Percentiles rank a stretch among this genome's conserved stretches.
These are phyloP conservation scores for Habropoda laboriosa DNA, from an alignment of 1,140 invertebrate species.

Conservation along the genomic window DNA sequence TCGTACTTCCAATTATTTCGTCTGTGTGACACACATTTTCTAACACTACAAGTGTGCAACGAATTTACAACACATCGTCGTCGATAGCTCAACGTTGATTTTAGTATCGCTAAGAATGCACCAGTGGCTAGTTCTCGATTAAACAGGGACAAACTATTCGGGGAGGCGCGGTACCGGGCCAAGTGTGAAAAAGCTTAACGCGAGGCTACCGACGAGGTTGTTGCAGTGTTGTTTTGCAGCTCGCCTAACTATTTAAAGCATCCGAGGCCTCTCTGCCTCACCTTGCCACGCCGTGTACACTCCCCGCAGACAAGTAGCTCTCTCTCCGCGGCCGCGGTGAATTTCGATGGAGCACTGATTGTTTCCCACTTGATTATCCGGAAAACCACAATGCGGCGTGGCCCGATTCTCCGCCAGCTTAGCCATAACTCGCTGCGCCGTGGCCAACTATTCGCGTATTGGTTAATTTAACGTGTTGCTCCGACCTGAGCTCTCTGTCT, in stretches of 20 bases:
- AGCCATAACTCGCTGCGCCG: slow-evolving; percentile 57
- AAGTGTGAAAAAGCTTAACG: slow-evolving; percentile 61
- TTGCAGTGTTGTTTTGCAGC: slow-evolving; percentile 68
- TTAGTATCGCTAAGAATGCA: background rate
- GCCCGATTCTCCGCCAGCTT: slow-evolving; percentile 51
- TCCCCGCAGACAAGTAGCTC: slow-evolving; percentile 61
- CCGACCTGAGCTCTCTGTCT: slow-evolving; percentile 7
- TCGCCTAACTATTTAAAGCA: slow-evolving; percentile 67
- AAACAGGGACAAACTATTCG: slow-evolving; percentile 60
- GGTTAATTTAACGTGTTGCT: slow-evolving; percentile 67
- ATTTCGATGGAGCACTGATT: slow-evolving; percentile 71
- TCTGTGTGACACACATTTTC: too few species aligned
- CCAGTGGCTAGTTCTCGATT: slow-evolving; percentile 29
- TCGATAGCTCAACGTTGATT: background rate
- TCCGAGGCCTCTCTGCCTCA: slow-evolving; percentile 20
- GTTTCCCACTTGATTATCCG: slow-evolving; percentile 72
- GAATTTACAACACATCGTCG: background rate
- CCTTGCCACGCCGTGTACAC: background rate
- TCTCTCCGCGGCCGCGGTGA: slow-evolving; percentile 43
- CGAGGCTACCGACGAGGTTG: slow-evolving; percentile 46
- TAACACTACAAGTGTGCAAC: background rate
- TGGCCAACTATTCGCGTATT: slow-evolving; percentile 64
- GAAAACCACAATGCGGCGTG: slow-evolving; percentile 67
- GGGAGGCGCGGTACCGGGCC: background rate
- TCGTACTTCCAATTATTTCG: too few species aligned